phyloP scores from a whole-genome alignment of 2,888 invertebrate genomes.

The Ctena decussata region DNA sequence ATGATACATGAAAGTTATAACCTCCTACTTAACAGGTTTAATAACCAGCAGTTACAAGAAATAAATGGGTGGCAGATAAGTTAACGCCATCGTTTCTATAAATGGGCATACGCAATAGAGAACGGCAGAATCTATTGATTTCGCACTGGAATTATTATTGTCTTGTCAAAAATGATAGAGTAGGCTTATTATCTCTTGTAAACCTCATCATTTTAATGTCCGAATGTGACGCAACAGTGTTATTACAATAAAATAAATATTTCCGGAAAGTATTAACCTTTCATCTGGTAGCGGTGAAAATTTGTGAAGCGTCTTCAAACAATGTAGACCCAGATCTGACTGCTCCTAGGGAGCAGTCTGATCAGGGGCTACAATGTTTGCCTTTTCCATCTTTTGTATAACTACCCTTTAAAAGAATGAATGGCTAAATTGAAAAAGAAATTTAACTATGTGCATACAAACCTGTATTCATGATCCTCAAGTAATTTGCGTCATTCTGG shows the following conservation, averaged over 20 bases:
- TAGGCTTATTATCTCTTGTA: not conserved
- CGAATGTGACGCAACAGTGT: not conserved
- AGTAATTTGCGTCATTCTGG: no score
- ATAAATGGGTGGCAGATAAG: not conserved
- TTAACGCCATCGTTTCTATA: not conserved
- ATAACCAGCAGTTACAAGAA: not conserved
- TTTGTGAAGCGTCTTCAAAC: no score
- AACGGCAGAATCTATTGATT: not conserved
- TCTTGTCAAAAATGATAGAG: slow-evolving; percentile 2
- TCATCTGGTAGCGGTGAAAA: no score
- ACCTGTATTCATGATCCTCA: no score
- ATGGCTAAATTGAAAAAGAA: no score
- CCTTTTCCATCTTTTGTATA: no score
- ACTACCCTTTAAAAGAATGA: no score
- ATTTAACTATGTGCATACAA: no score
- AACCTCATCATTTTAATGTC: not conserved
- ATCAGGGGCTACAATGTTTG: no score
- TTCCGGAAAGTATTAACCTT: no score
- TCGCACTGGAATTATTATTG: not conserved
- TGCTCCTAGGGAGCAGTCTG: no score
- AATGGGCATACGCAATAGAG: not conserved
- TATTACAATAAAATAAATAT: not conserved
- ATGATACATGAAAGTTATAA: not conserved
- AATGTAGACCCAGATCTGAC: no score
- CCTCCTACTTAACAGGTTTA: not conserved